Evolutionary conservation across 1,140 invertebrate genomes (phyloP).

Genomic region (Diorhabda elongata): DNA sequence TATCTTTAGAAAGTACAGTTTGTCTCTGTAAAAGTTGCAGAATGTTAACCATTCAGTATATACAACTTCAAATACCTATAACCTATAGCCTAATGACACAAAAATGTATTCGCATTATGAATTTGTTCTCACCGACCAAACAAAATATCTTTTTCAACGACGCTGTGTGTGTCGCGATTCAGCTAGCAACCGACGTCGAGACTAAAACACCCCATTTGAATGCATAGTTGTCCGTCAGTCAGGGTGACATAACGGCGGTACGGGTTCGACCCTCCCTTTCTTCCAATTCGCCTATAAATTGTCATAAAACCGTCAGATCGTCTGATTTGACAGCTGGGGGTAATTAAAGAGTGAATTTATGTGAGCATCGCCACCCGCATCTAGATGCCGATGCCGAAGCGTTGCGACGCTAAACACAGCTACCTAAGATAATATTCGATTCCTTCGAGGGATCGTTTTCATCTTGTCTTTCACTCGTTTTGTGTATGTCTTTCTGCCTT

Average conservation of each 20-base stretch:
- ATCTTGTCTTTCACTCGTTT: neutral
- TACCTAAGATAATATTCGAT: slow-evolving; percentile 10
- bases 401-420: slow-evolving; percentile 14
- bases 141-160: neutral
- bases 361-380: slow-evolving; percentile 46
- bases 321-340: slow-evolving; percentile 62
- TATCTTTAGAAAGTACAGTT: too few relatives aligned
- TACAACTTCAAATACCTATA: too few relatives aligned
- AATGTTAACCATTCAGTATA: too few relatives aligned
- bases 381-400: slow-evolving; percentile 29
- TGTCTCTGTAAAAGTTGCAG: too few relatives aligned
- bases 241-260: slow-evolving; percentile 54
- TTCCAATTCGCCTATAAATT: slow-evolving; percentile 58
- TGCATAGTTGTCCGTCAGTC: slow-evolving; percentile 66
- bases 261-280: slow-evolving; percentile 43
- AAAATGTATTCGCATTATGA: too few relatives aligned
- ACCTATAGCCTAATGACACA: too few relatives aligned
- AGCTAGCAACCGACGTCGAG: slow-evolving; percentile 25
- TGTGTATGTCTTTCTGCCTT: neutral
- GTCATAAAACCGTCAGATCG: slow-evolving; percentile 66
- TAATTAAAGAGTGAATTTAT: slow-evolving; percentile 67
- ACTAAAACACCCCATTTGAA: slow-evolving; percentile 64
- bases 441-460: slow-evolving; percentile 16
- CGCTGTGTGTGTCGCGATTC: slow-evolving; percentile 19
- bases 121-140: too few relatives aligned